Evolutionary conservation across 1,140 invertebrate species (phyloP).

Genomic region (Physella acuta): DNA sequence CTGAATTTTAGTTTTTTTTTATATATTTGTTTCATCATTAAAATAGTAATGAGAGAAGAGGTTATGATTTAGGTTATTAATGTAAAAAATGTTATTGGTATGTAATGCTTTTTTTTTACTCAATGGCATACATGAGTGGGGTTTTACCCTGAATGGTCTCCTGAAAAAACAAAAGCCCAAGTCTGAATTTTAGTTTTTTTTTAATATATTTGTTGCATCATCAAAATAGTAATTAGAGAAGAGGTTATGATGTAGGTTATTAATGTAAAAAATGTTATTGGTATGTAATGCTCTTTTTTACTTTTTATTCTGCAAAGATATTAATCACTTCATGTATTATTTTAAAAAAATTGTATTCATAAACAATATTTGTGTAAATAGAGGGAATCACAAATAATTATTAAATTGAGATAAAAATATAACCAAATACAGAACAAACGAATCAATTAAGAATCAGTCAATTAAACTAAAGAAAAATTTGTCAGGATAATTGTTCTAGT

Average conservation of each 20-base stretch:
- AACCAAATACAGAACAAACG: neutral
- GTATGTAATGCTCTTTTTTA: neutral
- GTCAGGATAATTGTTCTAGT: too few relatives aligned
- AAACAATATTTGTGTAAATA: too few relatives aligned
- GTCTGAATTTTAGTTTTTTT: neutral
- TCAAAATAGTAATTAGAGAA: neutral
- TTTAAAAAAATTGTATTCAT: neutral
- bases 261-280: neutral
- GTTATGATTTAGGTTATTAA: neutral
- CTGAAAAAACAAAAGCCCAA: neutral
- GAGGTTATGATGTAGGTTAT: neutral
- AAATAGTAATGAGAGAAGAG: neutral
- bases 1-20: neutral
- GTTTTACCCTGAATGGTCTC: conserved; percentile 9
- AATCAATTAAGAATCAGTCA: conserved; percentile 1
- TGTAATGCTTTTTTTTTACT: neutral
- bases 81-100: neutral
- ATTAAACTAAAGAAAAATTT: too few relatives aligned
- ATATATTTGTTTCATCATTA: neutral
- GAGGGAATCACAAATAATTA: too few relatives aligned
- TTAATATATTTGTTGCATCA: neutral
- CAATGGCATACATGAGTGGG: conserved; percentile 10
- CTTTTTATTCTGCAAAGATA: neutral
- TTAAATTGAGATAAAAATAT: too few relatives aligned
- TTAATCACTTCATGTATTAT: neutral